Evolutionary conservation across 2,113 vertebrate genomes (phyloP).

Genomic region (Lipotes vexillifer): DNA sequence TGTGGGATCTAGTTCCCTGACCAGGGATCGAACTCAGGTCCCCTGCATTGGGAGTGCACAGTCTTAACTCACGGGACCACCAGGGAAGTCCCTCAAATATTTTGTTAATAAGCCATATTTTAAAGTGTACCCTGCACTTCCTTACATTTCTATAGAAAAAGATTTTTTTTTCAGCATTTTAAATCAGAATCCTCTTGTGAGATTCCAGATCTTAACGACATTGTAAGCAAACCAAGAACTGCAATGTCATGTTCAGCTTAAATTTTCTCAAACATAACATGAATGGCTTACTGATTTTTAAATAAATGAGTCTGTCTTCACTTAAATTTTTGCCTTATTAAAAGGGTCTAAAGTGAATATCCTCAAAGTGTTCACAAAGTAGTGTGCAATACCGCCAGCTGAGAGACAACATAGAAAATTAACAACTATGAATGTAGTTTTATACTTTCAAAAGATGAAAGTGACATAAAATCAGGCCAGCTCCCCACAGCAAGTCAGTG

Average conservation of each 20-base stretch:
- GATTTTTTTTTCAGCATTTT: neutral
- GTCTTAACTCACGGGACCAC: too few relatives aligned
- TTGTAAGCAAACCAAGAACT: neutral
- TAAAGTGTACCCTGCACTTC: neutral
- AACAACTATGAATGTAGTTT: accelerated
- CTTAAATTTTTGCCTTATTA: neutral
- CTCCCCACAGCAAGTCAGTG: neutral
- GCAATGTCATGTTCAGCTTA: neutral
- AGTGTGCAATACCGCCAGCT: accelerated
- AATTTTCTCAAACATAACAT: neutral
- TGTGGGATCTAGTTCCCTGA: too few relatives aligned
- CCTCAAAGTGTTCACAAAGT: neutral
- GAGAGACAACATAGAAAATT: accelerated
- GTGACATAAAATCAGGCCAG: accelerated
- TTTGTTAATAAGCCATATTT: neutral
- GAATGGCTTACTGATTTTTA: neutral
- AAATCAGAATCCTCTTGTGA: neutral
- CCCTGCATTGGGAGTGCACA: too few relatives aligned
- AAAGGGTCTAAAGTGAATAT: accelerated
- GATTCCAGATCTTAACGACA: neutral
- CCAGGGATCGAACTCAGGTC: too few relatives aligned
- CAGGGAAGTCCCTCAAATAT: neutral
- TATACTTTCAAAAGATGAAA: neutral
- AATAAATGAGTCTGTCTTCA: neutral
- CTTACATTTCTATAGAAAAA: neutral